These are phyloP conservation scores for Petrophora chlorosata DNA, from an alignment of 2,888 invertebrate genomes.

Conservation along the genomic window DNA sequence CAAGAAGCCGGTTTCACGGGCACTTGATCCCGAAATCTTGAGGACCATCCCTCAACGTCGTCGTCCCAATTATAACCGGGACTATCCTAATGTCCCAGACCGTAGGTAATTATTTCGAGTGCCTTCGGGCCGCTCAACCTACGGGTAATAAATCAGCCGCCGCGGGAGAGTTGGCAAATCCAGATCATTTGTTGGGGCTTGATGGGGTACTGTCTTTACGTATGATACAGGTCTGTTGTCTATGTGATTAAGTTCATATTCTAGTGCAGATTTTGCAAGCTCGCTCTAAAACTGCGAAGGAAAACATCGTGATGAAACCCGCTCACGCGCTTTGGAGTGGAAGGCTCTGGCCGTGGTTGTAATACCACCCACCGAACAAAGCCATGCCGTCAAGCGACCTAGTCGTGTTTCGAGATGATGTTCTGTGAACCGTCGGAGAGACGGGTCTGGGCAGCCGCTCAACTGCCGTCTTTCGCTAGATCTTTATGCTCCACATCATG, in stretches of 20 bases:
- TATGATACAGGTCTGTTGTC: conserved; percentile 11
- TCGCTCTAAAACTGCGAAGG: too few species aligned
- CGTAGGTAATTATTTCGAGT: conserved; percentile 41
- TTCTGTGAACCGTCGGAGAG: too few species aligned
- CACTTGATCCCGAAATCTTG: conserved; percentile 33
- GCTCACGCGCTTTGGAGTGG: too few species aligned
- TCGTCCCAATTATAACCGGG: conserved; percentile 38
- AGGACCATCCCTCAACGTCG: conserved; percentile 35
- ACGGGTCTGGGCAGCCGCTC: too few species aligned
- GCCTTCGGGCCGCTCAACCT: conserved; percentile 32
- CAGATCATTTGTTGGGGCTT: conserved; percentile 36
- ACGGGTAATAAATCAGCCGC: conserved; percentile 36
- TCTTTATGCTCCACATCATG: too few species aligned
- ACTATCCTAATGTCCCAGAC: conserved; percentile 38
- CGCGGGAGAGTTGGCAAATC: conserved; percentile 35
- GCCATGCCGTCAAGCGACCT: too few species aligned
- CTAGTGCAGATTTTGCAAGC: too few species aligned
- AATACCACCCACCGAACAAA: too few species aligned
- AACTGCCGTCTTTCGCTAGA: too few species aligned
- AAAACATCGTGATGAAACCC: too few species aligned
- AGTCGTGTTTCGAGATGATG: too few species aligned
- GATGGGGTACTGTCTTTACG: conserved; percentile 24
- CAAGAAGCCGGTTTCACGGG: conserved; percentile 20
- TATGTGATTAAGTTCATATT: background rate
- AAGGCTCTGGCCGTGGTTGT: too few species aligned